Evolutionary conservation across 2,888 invertebrate species (phyloP).

Genomic region (Lithophane leautieri): DNA sequence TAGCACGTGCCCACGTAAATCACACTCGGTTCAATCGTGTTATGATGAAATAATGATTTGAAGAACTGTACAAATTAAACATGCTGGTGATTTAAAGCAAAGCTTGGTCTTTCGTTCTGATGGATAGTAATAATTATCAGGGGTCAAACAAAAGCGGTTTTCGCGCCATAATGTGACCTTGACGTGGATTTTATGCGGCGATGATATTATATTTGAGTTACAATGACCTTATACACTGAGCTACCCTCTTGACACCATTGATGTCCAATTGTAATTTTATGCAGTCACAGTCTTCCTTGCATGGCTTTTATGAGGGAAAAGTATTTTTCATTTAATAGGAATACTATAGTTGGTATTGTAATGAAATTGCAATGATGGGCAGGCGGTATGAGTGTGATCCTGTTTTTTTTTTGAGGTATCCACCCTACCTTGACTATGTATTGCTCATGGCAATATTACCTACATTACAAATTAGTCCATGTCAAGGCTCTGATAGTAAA

Average conservation of each 20-base stretch:
- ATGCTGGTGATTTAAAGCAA: conserved; percentile 14
- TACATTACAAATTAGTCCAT: no score
- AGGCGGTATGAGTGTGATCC: background rate
- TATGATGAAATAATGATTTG: conserved; percentile 51
- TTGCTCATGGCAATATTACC: background rate
- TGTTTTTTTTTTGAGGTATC: background rate
- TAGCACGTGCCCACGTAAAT: conserved; percentile 54
- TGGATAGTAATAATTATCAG: conserved; percentile 36
- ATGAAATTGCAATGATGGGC: background rate
- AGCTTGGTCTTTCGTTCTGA: conserved; percentile 45
- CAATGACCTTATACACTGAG: conserved; percentile 48
- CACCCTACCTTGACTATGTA: background rate
- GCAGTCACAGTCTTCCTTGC: background rate
- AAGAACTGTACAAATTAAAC: conserved; percentile 50
- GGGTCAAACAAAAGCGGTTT: conserved; percentile 53
- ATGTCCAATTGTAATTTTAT: conserved; percentile 19
- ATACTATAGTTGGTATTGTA: background rate
- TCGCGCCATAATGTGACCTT: conserved; percentile 40
- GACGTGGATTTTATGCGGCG: conserved; percentile 37
- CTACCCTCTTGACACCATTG: conserved; percentile 39
- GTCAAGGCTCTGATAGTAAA: background rate
- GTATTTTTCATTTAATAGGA: background rate
- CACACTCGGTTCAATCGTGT: conserved; percentile 43
- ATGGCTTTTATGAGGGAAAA: background rate
- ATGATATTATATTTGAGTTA: conserved; percentile 49